Evolutionary conservation across 2,888 invertebrate species (phyloP).

Genomic region (Dorcus hopei): DNA sequence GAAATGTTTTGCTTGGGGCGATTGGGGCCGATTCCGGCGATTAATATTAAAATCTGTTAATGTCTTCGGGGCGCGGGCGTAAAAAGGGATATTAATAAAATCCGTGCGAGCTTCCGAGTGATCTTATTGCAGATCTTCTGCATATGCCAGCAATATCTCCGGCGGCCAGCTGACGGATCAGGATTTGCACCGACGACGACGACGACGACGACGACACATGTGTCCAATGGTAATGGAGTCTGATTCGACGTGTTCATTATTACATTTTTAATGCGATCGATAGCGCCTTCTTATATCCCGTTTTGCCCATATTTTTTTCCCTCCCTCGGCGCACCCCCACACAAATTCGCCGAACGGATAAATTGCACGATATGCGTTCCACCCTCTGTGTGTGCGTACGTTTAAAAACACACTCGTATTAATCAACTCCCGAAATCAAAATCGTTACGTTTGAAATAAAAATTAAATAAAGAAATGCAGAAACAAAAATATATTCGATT

Average conservation of each 20-base stretch:
- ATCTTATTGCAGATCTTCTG: slow-evolving; percentile 33
- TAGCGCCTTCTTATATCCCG: slow-evolving; percentile 18
- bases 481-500: too few species aligned
- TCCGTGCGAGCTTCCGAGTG: slow-evolving; percentile 13
- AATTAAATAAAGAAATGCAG: too few species aligned
- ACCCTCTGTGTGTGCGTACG: too few species aligned
- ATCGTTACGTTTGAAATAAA: too few species aligned
- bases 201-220: slow-evolving; percentile 26
- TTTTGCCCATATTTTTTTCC: background rate
- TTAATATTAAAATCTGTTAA: background rate
- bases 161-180: slow-evolving; percentile 33
- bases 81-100: slow-evolving; percentile 11
- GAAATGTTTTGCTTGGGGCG: too few species aligned
- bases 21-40: background rate
- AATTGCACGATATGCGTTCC: too few species aligned
- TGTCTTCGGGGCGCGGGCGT: background rate
- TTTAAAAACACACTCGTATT: too few species aligned
- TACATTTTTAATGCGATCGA: slow-evolving; percentile 34
- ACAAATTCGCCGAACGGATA: too few species aligned
- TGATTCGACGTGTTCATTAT: slow-evolving; percentile 33
- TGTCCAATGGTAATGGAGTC: slow-evolving; percentile 33
- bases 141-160: slow-evolving; percentile 35
- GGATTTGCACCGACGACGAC: slow-evolving; percentile 29
- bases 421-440: too few species aligned
- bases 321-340: background rate